phyloP scores from a whole-genome alignment of 1,140 invertebrate species.

The Orius insidiosus region DNA sequence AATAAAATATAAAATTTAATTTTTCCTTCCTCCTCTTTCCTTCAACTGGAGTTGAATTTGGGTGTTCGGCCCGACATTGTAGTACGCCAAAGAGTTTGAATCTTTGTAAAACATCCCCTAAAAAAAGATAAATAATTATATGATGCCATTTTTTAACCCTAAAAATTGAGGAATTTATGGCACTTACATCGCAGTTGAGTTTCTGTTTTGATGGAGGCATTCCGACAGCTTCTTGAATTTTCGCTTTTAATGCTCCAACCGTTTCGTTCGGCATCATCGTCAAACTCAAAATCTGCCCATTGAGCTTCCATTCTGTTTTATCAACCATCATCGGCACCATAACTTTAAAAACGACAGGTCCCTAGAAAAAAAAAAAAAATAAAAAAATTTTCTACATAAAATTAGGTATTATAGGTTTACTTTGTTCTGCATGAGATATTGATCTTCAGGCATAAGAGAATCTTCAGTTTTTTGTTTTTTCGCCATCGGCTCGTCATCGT shows the following conservation, averaged over 20 bases:
- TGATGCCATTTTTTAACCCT: no score
- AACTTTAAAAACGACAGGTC: constrained; percentile 60
- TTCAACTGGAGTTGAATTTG: constrained; percentile 83
- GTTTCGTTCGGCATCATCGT: constrained; percentile 63
- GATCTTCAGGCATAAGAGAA: constrained; percentile 69
- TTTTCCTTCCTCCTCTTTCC: constrained; percentile 94
- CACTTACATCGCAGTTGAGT: constrained; percentile 67
- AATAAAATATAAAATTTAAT: constrained; percentile 44
- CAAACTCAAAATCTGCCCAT: constrained; percentile 74
- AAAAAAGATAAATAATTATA: no score
- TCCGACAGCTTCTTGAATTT: constrained; percentile 72
- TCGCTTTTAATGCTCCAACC: constrained; percentile 71
- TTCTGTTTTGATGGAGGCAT: constrained; percentile 98
- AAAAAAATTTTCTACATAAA: no score
- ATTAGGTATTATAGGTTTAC: no score
- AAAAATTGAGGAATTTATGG: no score
- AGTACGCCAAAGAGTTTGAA: constrained; percentile 84
- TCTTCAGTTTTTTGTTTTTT: constrained; percentile 89
- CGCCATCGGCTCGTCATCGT: constrained; percentile 65
- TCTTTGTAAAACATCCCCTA: constrained; percentile 97
- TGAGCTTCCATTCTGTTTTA: constrained; percentile 91
- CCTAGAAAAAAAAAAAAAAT: constrained; percentile 26
- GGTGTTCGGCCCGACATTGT: constrained; percentile 74
- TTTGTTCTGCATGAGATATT: constrained; percentile 52
- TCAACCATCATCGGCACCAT: constrained; percentile 66